Evolutionary conservation across 2,797 vertebrate genomes (phyloP).

Genomic region (Clarias fuscus): DNA sequence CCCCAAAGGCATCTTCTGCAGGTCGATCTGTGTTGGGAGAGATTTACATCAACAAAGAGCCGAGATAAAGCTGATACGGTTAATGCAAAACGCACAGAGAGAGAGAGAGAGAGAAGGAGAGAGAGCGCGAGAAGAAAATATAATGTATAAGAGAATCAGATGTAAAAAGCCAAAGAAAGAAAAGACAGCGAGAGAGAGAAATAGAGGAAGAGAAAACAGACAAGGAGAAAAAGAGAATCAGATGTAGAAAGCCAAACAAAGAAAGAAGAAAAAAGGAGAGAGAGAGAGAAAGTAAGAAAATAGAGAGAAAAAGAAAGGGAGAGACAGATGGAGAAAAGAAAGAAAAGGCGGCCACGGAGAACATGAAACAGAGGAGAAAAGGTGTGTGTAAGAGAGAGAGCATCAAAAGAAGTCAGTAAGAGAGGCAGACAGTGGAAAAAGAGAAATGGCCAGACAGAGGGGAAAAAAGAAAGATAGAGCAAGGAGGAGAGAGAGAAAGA

Average conservation of each 20-base stretch:
- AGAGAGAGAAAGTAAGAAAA: neutral
- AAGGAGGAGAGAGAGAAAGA: neutral
- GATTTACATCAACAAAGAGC: neutral
- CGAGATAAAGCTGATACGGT: neutral
- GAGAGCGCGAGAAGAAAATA: neutral
- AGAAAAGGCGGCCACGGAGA: neutral
- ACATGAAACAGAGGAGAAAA: neutral
- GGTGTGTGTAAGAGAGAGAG: neutral
- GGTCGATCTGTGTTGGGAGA: slow-evolving; percentile 85
- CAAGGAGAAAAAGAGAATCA: neutral
- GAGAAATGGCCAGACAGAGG: neutral
- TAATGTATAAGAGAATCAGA: too few species aligned
- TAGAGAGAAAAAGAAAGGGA: neutral
- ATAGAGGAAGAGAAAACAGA: neutral
- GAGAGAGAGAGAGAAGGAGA: neutral
- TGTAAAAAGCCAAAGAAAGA: neutral
- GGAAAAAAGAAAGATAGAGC: neutral
- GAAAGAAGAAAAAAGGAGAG: too few species aligned
- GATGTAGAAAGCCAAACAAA: too few species aligned
- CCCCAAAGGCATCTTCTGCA: slow-evolving; percentile 98
- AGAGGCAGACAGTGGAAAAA: neutral
- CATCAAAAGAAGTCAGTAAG: neutral
- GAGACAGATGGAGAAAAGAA: neutral
- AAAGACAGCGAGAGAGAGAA: neutral
- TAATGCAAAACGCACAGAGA: neutral